Evolutionary conservation across 2,888 invertebrate species (phyloP).

Genomic region (Dendrolimus houi): DNA sequence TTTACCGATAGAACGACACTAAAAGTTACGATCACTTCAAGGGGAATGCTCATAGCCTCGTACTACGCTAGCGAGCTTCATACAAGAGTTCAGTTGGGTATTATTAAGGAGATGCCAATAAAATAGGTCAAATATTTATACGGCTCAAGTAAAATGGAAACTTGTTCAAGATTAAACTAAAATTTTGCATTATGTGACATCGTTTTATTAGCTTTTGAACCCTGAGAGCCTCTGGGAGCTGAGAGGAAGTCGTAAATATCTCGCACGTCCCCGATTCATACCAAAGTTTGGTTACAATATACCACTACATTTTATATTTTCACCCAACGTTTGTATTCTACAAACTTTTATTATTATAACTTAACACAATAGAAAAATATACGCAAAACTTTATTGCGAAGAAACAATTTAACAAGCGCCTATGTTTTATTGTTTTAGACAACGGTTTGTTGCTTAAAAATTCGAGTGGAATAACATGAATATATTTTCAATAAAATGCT

Average conservation of each 20-base stretch:
- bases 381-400: not conserved
- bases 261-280: constrained; percentile 50
- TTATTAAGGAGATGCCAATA: not conserved
- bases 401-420: not conserved
- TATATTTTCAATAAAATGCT: constrained; percentile 40
- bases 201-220: constrained; percentile 60
- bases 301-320: constrained; percentile 6
- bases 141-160: constrained; percentile 18
- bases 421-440: not conserved
- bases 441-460: not conserved
- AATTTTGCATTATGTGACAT: constrained; percentile 48
- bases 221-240: constrained; percentile 43
- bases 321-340: constrained; percentile 14
- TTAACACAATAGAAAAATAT: constrained; percentile 1
- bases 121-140: constrained; percentile 8
- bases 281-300: constrained; percentile 51
- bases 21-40: not conserved
- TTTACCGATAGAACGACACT: constrained; percentile 5
- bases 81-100: not conserved
- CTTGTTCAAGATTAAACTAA: constrained; percentile 31
- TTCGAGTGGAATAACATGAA: constrained; percentile 15
- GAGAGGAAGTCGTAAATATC: constrained; percentile 61
- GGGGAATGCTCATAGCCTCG: not conserved
- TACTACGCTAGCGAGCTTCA: not conserved
- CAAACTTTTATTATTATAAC: not conserved